phyloP scores from a whole-genome alignment of 2,888 invertebrate species.

The Tridacna gigas region DNA sequence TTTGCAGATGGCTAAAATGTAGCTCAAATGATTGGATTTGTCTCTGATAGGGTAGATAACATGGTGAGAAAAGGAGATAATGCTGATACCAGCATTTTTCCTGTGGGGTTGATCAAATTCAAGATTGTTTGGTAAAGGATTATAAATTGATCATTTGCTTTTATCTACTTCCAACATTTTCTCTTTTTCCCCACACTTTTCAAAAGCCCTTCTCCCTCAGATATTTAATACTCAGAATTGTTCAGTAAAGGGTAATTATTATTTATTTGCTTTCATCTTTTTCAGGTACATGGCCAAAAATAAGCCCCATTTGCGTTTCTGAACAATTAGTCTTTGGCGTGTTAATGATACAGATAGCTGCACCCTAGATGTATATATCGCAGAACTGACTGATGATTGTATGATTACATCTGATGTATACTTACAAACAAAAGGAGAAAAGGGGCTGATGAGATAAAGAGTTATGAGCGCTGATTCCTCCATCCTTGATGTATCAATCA shows the following conservation, averaged over 20 bases:
- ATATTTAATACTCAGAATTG: neutral
- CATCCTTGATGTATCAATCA: neutral
- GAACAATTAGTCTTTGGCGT: conserved; percentile 19
- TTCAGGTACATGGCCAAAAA: conserved; percentile 94
- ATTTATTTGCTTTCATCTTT: conserved; percentile 80
- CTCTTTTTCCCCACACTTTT: neutral
- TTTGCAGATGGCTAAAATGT: no score
- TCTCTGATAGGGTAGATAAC: no score
- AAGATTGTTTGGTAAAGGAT: neutral
- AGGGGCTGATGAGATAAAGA: neutral
- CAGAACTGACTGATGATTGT: neutral
- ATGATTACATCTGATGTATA: neutral
- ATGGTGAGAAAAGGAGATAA: no score
- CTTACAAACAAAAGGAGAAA: neutral
- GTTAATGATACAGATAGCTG: neutral
- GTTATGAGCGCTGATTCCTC: neutral
- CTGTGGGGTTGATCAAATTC: neutral
- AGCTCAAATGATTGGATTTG: no score
- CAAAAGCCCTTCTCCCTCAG: neutral
- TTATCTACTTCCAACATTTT: neutral
- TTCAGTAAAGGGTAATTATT: neutral
- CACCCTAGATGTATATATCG: neutral
- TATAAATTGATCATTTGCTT: neutral
- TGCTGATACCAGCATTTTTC: neutral
- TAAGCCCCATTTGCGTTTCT: conserved; percentile 93